Evolutionary conservation across 2,797 vertebrate genomes (phyloP).

Genomic region (Varecia variegata): DNA sequence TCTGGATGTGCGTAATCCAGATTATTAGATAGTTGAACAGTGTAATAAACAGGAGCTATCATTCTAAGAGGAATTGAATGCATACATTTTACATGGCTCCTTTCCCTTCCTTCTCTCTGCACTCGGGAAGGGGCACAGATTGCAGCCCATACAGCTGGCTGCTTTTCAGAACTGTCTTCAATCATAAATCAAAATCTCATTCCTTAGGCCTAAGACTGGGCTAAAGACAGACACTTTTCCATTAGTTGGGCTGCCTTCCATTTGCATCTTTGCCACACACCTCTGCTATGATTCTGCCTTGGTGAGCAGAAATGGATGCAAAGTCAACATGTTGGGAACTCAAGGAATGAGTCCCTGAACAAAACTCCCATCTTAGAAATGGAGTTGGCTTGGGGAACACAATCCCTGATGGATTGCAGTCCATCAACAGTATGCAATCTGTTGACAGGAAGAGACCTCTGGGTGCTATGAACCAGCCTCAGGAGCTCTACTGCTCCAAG

Average conservation of each 20-base stretch:
- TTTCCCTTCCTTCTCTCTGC: conserved; percentile 38
- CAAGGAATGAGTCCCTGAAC: conserved; percentile 38
- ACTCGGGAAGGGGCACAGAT: background rate
- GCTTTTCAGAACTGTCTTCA: conserved; percentile 17
- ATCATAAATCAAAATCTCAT: conserved; percentile 39
- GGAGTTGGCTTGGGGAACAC: background rate
- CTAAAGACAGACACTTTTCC: background rate
- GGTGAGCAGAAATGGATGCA: conserved; percentile 32
- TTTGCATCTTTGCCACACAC: background rate
- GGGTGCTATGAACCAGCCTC: conserved; percentile 8
- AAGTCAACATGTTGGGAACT: conserved; percentile 38
- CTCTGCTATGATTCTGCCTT: conserved; percentile 19
- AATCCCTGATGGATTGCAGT: background rate
- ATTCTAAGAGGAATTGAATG: conserved; percentile 24
- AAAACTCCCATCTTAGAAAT: conserved; percentile 44
- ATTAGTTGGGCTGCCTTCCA: background rate
- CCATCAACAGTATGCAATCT: conserved; percentile 36
- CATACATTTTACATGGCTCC: background rate
- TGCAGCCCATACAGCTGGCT: background rate
- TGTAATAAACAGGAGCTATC: background rate
- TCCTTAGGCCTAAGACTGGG: background rate
- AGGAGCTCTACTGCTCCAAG: background rate
- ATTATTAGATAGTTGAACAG: conserved; percentile 4
- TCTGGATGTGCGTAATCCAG: conserved; percentile 64
- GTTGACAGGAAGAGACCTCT: conserved; percentile 55